Percentiles rank a stretch among this genome's conserved stretches.
Conservation (phyloP, 2,113 vertebrate genomes). For the Larimichthys crocea region DNA sequence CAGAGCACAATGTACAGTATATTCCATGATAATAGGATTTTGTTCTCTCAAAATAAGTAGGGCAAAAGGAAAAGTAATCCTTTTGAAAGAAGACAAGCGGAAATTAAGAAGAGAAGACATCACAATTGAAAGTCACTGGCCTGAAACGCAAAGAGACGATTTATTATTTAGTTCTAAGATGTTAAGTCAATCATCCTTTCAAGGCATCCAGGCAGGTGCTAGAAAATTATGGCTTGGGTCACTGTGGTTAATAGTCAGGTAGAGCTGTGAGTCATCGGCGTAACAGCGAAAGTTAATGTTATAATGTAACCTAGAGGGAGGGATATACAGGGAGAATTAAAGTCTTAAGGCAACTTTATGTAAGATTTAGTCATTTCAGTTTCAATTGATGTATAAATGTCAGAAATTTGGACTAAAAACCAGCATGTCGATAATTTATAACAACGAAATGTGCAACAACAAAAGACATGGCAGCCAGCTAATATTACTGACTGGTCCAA, state of each 20-base stretch:
- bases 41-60: not conserved
- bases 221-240: not conserved
- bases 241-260: not conserved
- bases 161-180: not conserved
- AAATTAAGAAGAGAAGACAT: not conserved
- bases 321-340: not conserved
- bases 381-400: too few species aligned
- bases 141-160: not conserved
- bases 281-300: not conserved
- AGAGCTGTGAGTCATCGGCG: slow-evolving; percentile 5
- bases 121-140: not conserved
- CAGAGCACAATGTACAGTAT: not conserved
- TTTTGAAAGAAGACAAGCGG: not conserved
- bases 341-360: too few species aligned
- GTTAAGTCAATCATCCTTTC: not conserved
- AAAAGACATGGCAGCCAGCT: too few species aligned
- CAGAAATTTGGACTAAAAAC: too few species aligned
- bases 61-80: not conserved
- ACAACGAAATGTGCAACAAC: too few species aligned
- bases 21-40: not conserved
- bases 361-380: too few species aligned
- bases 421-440: too few species aligned
- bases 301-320: not conserved
- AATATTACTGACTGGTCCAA: too few species aligned
- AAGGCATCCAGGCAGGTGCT: not conserved